Evolutionary conservation across 1,140 invertebrate species (phyloP), one percentile per base, ranked within the genome.

Genomic region (Drosophila ananassae): DNA sequence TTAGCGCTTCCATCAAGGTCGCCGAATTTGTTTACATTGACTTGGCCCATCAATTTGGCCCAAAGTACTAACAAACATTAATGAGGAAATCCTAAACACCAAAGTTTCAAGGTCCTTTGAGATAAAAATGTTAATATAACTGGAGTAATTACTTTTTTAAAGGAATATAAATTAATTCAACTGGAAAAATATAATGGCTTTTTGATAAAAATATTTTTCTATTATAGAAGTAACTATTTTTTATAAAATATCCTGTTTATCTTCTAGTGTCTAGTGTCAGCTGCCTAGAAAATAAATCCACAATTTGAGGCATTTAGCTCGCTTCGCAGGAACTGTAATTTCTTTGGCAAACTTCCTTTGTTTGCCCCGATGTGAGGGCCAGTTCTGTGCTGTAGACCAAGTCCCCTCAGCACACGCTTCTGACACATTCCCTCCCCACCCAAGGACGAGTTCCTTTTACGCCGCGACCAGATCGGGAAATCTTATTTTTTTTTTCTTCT

Each of bases 1-100:
- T 82, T 89, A 89, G 66, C 62, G 71, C 63, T 34, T 37, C 74
- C 82, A 87, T 89, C 82, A 87, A 87, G 82, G 83, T 37, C 83
- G 74, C 22, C 8, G 46, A 21, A 77, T 74, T 77, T 74, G 63
- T 74, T 81, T 75, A 51, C 74, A 76, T 87, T 89, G 83, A 87
- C 82, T 85, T 79, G 79, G 76, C 57, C 57, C 64, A 22, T 52
- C 71, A 48, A 47, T 68, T 67, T 54, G 37, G 57, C 47, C 48
- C 34, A 57, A 46, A 64, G 46, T 51, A 56, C 67, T 34, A 24
- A 76, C 48, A 39, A 57, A 58, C 67, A 76, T 73, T 76, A 79
- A 84, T 76, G 59, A 62, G 41, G 10, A 54, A 66, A 61, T 54
- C 48, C 17, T 39, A 4, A 68, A 77, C 53, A 60, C 34, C 58